Evolutionary conservation across 2,888 invertebrate species (phyloP).

Genomic region (Oligia fasciuncula): DNA sequence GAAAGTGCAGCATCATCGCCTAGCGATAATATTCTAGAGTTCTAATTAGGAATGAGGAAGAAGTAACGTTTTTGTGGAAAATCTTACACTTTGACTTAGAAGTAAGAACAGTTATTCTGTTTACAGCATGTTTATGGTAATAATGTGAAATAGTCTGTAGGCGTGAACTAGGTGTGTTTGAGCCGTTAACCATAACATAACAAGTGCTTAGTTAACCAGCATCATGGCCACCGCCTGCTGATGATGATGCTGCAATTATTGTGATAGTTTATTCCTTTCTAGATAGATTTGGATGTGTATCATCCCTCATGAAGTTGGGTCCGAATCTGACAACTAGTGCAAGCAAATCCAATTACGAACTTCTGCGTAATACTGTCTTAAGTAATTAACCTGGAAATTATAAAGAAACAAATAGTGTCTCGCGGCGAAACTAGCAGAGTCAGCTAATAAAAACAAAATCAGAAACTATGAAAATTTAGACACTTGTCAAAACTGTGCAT

Average conservation of each 20-base stretch:
- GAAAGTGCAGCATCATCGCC: conserved; percentile 53
- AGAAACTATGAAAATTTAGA: too few relatives aligned
- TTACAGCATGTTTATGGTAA: background rate
- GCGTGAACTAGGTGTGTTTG: background rate
- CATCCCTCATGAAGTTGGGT: background rate
- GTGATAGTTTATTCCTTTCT: background rate
- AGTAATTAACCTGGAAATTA: background rate
- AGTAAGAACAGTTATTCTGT: conserved; percentile 21
- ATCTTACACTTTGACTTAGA: conserved; percentile 6
- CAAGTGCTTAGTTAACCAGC: background rate
- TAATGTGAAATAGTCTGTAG: background rate
- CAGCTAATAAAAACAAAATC: background rate
- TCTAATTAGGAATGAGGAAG: conserved; percentile 19
- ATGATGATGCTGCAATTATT: background rate
- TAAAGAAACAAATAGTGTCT: background rate
- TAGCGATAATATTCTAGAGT: conserved; percentile 8
- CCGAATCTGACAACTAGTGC: background rate
- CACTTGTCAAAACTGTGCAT: background rate
- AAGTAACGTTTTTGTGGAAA: conserved; percentile 27
- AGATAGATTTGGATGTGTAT: background rate
- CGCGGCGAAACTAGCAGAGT: background rate
- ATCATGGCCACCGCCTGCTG: background rate
- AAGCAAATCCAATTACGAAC: background rate
- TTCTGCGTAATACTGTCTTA: background rate
- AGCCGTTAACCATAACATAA: background rate